phyloP scores from a whole-genome alignment of 2,888 invertebrate species.

The Lacanobia wlatinum region DNA sequence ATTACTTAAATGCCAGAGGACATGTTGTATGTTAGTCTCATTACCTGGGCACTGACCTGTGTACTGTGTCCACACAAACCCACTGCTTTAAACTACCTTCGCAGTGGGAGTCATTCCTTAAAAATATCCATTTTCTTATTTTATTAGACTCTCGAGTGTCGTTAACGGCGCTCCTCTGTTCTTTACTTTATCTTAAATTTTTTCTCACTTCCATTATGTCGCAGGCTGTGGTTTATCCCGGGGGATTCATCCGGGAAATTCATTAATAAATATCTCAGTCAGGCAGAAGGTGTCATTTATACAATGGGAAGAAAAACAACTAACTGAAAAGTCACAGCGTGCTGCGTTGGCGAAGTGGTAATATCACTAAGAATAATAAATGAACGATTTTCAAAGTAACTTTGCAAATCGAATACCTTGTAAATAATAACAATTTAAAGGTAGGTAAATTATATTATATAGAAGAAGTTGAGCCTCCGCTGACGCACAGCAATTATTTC shows the following conservation, averaged over 20 bases:
- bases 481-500: conserved; percentile 12
- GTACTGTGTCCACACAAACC: conserved; percentile 7
- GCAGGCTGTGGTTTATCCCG: conserved; percentile 70
- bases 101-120: conserved; percentile 54
- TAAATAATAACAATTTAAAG: neutral
- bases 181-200: conserved; percentile 76
- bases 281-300: conserved; percentile 68
- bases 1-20: conserved; percentile 24
- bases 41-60: conserved; percentile 22
- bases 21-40: conserved; percentile 18
- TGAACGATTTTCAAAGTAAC: neutral
- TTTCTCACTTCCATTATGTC: conserved; percentile 80
- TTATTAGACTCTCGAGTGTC: conserved; percentile 73
- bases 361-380: neutral
- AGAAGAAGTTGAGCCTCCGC: neutral
- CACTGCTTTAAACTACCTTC: conserved; percentile 22
- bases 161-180: conserved; percentile 69
- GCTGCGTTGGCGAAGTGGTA: neutral
- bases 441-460: neutral
- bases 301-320: conserved; percentile 64
- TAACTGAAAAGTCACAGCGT: conserved; percentile 48
- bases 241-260: conserved; percentile 73
- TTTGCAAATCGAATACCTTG: neutral
- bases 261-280: conserved; percentile 79
- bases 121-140: conserved; percentile 69